Evolutionary conservation across 2,113 vertebrate genomes (phyloP), one percentile per base, ranked within the genome.

Genomic region (Ophthalmolycus amberensis): DNA sequence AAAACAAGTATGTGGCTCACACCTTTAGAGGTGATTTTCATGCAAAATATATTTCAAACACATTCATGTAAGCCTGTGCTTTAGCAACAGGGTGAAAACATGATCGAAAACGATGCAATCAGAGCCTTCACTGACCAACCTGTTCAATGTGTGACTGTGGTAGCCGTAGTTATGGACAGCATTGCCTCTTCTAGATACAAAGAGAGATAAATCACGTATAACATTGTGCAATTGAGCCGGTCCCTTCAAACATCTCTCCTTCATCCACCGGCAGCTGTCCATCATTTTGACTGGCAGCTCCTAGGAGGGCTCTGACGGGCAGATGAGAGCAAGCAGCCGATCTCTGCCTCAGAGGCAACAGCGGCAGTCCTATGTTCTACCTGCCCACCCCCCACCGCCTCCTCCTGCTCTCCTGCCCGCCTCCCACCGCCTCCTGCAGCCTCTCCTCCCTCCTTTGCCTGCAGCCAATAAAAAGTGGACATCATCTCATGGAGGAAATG

Each of bases 321-420:
- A 91, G 92, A 92, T 92, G 90, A 92, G 93, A 94, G 92, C 85
- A 59, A 85, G 89, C 78, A 90, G 89, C 92, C 90, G 78, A 87
- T 86, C 90, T 88, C 82, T 94, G 92, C 92, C 92, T 94, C 90
- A 90, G 89, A 94, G 92, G 91, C 91, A 93, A 88, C 92, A 94
- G 91, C 90, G 56, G 85, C 89, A 84, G 90, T 89, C 89, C 90
- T 92, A 81, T 93, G 91, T 94, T 91, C 86, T 91, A 29, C 89
- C 88, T 89, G 89, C 90, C 93, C 88, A 75, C 88, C 86, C 89
- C 89, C 81, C 80, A 73, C 85, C 86, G 37, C 63, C 89, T 86
- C 80, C 83, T 82, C 86, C 82, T 79, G 86, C 88, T 90, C 78
- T 73, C 25, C 88, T 87, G 83, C 89, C 77, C 58, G 5, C 85